phyloP scores from a whole-genome alignment of 1,140 invertebrate species.

The Saccostrea cuccullata region DNA sequence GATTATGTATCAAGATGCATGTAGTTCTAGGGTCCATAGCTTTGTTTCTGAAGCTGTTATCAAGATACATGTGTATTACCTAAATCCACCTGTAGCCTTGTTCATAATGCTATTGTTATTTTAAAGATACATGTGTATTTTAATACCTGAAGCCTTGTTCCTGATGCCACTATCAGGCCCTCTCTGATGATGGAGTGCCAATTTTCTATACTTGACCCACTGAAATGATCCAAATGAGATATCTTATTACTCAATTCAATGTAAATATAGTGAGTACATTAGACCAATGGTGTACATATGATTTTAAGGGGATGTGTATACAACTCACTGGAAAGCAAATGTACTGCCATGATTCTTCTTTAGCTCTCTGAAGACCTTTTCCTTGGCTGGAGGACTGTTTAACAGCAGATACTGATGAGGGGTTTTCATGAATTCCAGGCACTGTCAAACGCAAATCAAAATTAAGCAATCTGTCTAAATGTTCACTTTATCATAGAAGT shows the following conservation, averaged over 20 bases:
- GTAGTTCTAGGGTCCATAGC: no score
- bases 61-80: no score
- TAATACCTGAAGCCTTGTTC: slow-evolving; percentile 70
- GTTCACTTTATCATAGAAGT: no score
- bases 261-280: no score
- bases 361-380: slow-evolving; percentile 68
- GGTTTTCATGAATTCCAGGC: slow-evolving; percentile 72
- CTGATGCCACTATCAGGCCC: slow-evolving; percentile 74
- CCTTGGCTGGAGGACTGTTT: slow-evolving; percentile 74
- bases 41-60: no score
- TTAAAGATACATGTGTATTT: neutral
- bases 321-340: slow-evolving; percentile 77
- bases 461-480: no score
- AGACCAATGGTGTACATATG: no score
- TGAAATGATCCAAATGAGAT: slow-evolving; percentile 49
- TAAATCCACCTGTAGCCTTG: no score
- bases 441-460: slow-evolving; percentile 55
- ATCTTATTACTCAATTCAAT: neutral
- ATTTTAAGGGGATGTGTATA: no score
- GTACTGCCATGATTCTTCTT: slow-evolving; percentile 71
- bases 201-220: slow-evolving; percentile 76
- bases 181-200: slow-evolving; percentile 77
- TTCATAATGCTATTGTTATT: no score
- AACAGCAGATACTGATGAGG: slow-evolving; percentile 75
- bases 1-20: no score